These are phyloP conservation scores for Nettapus auritus DNA, from an alignment of 2,113 vertebrate species.

Conservation along the genomic window DNA sequence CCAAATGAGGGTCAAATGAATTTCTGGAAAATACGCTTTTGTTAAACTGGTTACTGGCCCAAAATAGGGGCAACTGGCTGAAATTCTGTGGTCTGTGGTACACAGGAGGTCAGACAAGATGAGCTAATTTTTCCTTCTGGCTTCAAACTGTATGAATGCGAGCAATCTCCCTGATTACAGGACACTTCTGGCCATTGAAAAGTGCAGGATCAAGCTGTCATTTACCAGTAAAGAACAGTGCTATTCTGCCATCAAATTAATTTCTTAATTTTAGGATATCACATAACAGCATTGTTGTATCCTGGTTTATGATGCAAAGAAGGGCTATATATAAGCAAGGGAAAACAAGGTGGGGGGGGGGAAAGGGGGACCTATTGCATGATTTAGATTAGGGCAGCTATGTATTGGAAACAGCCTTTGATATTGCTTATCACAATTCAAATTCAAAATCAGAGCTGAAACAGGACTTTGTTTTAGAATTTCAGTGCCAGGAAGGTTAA, in stretches of 20 bases:
- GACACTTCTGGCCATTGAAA: slow-evolving; percentile 12
- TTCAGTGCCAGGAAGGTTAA: slow-evolving; percentile 31
- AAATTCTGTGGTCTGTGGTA: slow-evolving; percentile 63
- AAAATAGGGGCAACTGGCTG: slow-evolving; percentile 29
- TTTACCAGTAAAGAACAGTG: not conserved
- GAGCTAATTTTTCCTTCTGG: slow-evolving; percentile 54
- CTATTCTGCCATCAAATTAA: not conserved
- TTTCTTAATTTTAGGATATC: not conserved
- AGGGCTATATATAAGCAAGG: not conserved
- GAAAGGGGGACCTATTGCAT: not conserved
- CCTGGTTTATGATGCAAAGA: not conserved
- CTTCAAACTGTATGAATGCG: slow-evolving; percentile 10
- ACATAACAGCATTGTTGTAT: not conserved
- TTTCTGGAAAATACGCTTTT: slow-evolving; percentile 63
- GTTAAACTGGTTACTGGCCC: slow-evolving; percentile 30
- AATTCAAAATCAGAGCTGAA: slow-evolving; percentile 17
- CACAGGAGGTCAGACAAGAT: slow-evolving; percentile 35
- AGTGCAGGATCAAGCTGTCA: not conserved
- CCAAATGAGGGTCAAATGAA: slow-evolving; percentile 35
- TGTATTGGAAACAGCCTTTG: not conserved
- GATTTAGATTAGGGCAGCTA: not conserved
- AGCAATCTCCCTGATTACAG: slow-evolving; percentile 15
- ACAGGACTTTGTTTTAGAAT: not conserved
- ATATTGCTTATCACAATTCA: not conserved
- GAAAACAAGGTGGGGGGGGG: too few species aligned